Base-by-base conservation (phyloP, 2,113 vertebrate genomes). In the Bombycilla garrulus region DNA sequence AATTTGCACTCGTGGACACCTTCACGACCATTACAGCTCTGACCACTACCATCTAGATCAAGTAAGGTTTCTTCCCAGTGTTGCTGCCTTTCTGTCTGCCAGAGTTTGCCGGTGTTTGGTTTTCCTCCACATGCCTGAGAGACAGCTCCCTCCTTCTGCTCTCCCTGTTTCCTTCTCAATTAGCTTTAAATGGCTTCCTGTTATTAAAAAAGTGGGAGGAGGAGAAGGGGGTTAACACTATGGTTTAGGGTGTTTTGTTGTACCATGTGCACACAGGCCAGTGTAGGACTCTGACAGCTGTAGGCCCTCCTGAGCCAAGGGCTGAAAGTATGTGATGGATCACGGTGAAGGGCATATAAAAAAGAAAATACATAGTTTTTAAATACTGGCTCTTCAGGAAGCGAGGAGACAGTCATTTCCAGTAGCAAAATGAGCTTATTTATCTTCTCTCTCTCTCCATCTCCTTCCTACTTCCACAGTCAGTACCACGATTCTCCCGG, bases 41-140 rank as follows among this genome's bases (percentile, higher is more conserved):
- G 99, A 99, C 97, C 98, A 98, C 98, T 99, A 98, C 97, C 98
- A 98, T 93, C 97, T 98, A 80, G 99, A 99, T 96, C 99, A 99
- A 98, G 99, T 99, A 93, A 97, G 98, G 25, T 15, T 42, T 66
- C 76, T 56, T 56, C 35, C 47, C 29, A 15, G n/a, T 31, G 29
- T 81, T 77, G 15, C 36, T 26, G 9, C 42, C 21, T 42, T 51
- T 74, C 6, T 69, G 42, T 82, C 70, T 79, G 57, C 48, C 38
- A 12, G 54, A 66, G 40, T 76, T 51, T 66, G 17, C 26, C 11
- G 1, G 5, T 67, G 25, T 38, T 66, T 38, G 61, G 29, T 65
- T 91, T 83, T 33, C 28, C 13, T 13, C 31, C 5, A 3, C 38
- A 5, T 42, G 21, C 42, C 35, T 70, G 54, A 50, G 42, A 65